Evolutionary conservation across 2,888 invertebrate species (phyloP).

Genomic region (Selenia dentaria): DNA sequence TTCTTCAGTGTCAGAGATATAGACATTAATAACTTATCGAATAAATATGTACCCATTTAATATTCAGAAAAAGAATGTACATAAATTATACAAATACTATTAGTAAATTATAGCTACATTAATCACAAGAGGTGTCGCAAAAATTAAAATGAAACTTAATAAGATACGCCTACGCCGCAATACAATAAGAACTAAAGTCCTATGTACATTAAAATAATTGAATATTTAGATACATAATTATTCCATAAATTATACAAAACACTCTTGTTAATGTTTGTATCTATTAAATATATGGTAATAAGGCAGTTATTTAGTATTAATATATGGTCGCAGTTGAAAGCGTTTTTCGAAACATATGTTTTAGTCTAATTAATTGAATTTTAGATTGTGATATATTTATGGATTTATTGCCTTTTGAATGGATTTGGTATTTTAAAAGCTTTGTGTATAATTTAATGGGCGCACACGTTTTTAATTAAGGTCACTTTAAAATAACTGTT

Average conservation of each 20-base stretch:
- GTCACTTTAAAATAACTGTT: neutral
- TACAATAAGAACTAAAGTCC: too few relatives aligned
- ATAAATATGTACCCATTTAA: too few relatives aligned
- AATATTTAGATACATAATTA: too few relatives aligned
- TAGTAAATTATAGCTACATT: too few relatives aligned
- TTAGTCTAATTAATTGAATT: slow-evolving; percentile 41
- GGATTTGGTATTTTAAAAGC: slow-evolving; percentile 2
- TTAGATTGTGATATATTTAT: slow-evolving; percentile 28
- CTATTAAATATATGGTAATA: slow-evolving; percentile 15
- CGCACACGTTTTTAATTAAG: neutral
- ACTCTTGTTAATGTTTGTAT: slow-evolving; percentile 13
- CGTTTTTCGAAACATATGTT: slow-evolving; percentile 52
- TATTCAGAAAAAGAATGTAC: too few relatives aligned
- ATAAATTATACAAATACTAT: too few relatives aligned
- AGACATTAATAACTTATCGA: too few relatives aligned
- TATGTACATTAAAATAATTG: too few relatives aligned
- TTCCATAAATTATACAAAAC: slow-evolving; percentile 7
- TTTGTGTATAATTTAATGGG: slow-evolving; percentile 3
- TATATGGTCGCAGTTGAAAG: slow-evolving; percentile 42
- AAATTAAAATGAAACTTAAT: too few relatives aligned
- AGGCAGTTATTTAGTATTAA: slow-evolving; percentile 27
- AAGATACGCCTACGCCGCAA: too few relatives aligned
- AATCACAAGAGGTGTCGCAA: too few relatives aligned
- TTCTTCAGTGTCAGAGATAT: too few relatives aligned
- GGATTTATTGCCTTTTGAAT: slow-evolving; percentile 29